Evolutionary conservation across 2,888 invertebrate species (phyloP).

Genomic region (Lamellibrachia satsuma): DNA sequence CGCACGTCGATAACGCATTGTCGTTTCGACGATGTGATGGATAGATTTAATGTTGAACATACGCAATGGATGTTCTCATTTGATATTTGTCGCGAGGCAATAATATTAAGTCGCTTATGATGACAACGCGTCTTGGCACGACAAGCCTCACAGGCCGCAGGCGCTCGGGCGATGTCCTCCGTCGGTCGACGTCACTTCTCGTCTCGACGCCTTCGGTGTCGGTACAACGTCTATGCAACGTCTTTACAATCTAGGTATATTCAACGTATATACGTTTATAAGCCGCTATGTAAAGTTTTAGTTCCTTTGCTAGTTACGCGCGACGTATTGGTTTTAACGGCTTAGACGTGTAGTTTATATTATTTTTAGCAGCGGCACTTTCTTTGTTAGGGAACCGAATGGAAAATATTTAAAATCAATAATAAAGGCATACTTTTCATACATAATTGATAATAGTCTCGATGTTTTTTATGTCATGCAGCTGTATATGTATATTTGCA

Average conservation of each 20-base stretch:
- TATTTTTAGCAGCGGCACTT: neutral
- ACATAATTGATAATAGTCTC: no score
- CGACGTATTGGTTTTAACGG: neutral
- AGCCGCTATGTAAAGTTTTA: neutral
- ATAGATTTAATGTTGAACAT: neutral
- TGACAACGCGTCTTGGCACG: neutral
- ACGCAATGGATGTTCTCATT: neutral
- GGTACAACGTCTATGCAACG: neutral
- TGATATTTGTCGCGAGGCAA: neutral
- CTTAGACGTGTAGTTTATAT: neutral
- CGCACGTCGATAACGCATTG: neutral
- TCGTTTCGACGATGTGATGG: neutral
- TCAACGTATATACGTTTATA: neutral
- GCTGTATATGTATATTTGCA: no score
- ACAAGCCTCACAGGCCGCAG: neutral
- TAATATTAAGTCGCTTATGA: slow-evolving; percentile 1
- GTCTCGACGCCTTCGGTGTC: neutral
- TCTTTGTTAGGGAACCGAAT: neutral
- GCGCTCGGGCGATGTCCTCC: neutral
- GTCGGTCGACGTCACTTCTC: neutral
- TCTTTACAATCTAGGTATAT: neutral
- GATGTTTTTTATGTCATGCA: no score
- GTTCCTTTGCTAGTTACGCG: neutral
- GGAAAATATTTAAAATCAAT: neutral
- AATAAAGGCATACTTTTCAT: no score